These are phyloP conservation scores for Ctenochaetus hawaiiensis DNA, from an alignment of 2,797 vertebrate species.

Conservation along the genomic window DNA sequence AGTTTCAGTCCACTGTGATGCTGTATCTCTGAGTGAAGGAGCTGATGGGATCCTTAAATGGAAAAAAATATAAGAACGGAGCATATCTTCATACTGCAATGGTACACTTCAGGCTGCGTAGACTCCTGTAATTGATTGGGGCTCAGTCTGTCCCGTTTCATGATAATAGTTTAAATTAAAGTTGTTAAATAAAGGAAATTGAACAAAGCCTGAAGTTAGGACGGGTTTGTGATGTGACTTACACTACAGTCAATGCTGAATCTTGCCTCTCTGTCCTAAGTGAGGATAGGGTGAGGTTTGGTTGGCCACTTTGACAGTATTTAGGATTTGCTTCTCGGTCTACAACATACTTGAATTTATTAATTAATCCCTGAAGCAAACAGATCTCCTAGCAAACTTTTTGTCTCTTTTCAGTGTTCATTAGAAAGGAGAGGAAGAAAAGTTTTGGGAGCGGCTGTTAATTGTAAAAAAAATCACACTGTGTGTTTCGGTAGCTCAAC, in stretches of 20 bases:
- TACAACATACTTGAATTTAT: background rate
- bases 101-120: background rate
- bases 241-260: background rate
- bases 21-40: conserved; percentile 6
- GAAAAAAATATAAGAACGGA: background rate
- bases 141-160: background rate
- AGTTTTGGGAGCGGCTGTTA: background rate
- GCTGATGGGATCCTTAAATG: conserved; percentile 1
- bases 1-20: conserved; percentile 24
- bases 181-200: background rate
- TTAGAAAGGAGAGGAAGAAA: too few species aligned
- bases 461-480: background rate
- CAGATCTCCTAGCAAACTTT: background rate
- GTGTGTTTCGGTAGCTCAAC: too few species aligned
- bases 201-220: background rate
- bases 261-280: background rate
- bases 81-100: background rate
- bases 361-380: background rate
- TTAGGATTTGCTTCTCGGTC: background rate
- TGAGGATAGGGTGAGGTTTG: background rate
- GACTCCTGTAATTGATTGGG: background rate
- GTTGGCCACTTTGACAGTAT: too few species aligned
- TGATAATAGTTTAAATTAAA: conserved; percentile 11
- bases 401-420: background rate
- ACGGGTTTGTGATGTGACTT: background rate